Conservation (phyloP, 2,888 invertebrate genomes). For the Catocala nupta region DNA sequence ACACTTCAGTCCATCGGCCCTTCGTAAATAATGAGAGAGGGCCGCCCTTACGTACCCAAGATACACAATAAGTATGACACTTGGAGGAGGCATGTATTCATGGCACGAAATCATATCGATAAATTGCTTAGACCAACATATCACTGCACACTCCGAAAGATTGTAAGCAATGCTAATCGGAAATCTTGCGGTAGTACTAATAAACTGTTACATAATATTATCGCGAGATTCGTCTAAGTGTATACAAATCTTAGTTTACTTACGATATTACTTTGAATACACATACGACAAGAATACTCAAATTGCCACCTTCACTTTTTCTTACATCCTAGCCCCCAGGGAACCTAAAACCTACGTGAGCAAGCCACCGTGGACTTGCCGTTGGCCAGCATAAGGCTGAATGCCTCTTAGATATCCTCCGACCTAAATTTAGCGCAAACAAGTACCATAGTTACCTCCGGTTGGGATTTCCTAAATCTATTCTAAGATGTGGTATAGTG, state of each 20-base stretch:
- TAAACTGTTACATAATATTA: no score
- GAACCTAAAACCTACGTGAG: constrained; percentile 74
- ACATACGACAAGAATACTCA: neutral
- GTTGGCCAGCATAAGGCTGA: constrained; percentile 70
- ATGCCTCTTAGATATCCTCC: constrained; percentile 84
- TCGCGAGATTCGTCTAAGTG: no score
- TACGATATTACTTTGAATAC: no score
- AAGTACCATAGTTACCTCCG: constrained; percentile 77
- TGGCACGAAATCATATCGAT: neutral
- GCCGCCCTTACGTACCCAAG: constrained; percentile 67
- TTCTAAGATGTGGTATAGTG: constrained; percentile 35
- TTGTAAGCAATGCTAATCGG: no score
- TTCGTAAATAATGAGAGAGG: constrained; percentile 86
- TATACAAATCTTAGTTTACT: no score
- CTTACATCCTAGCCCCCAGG: constrained; percentile 69
- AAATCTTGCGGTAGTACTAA: no score
- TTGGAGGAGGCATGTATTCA: constrained; percentile 65
- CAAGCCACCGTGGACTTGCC: constrained; percentile 70
- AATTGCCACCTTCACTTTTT: constrained; percentile 39
- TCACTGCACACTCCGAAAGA: no score
- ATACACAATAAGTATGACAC: constrained; percentile 54
- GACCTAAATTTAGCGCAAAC: constrained; percentile 82
- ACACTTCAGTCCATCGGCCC: constrained; percentile 85
- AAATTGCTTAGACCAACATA: neutral
- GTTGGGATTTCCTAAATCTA: constrained; percentile 70